Conservation (phyloP, 2,797 vertebrate genomes). For the Urophycis tenuis region DNA sequence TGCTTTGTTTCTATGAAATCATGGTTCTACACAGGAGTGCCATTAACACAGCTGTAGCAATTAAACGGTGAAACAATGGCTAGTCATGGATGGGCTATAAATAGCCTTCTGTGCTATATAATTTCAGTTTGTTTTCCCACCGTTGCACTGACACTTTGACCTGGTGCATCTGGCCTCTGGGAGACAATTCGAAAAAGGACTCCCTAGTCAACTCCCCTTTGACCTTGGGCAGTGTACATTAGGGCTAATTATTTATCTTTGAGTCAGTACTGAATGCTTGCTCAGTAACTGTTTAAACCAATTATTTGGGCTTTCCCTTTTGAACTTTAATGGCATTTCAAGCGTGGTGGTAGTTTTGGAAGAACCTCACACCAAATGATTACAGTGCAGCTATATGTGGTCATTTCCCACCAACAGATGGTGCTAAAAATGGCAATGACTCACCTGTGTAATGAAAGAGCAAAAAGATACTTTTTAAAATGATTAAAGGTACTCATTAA, state of each 20-base stretch:
- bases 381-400: constrained; percentile 44
- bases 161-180: constrained; percentile 31
- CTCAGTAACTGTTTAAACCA: neutral
- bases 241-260: constrained; percentile 52
- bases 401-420: constrained; percentile 57
- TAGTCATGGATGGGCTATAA: constrained; percentile 38
- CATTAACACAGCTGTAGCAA: neutral
- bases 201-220: constrained; percentile 30
- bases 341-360: neutral
- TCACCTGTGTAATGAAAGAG: constrained; percentile 37
- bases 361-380: neutral
- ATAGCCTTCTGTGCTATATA: constrained; percentile 33
- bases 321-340: neutral
- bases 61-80: constrained; percentile 15
- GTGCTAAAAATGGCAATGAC: constrained; percentile 42
- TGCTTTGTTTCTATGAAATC: neutral
- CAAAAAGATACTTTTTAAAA: neutral
- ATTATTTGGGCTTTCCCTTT: neutral
- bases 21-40: neutral
- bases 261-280: constrained; percentile 28
- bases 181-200: constrained; percentile 7
- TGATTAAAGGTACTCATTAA: neutral
- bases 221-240: constrained; percentile 38
- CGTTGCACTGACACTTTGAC: constrained; percentile 25
- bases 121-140: constrained; percentile 46